Base-by-base conservation (phyloP, 2,888 invertebrate genomes). In the Chironomus riparius region DNA sequence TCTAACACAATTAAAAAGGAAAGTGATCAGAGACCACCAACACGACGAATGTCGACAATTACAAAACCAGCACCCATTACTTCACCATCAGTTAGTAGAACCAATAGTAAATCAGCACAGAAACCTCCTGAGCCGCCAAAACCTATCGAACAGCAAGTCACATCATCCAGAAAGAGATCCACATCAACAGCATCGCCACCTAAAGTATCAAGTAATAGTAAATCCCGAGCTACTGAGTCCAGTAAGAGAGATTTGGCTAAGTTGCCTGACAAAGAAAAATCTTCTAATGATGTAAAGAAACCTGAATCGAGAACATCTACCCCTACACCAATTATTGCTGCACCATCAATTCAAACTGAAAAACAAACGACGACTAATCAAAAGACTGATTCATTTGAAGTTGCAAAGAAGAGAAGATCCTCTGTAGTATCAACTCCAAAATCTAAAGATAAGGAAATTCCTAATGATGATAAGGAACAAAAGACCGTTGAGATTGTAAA, bases 121-220 rank as follows among this genome's bases (percentile, higher is more conserved):
- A 77, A 76, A 77, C 78, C 78, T 76, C 77, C 77, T 77, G 78
- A 76, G 47, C 48, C 47, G n/a, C 47, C 76, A 74, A 77, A 77
- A 70, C 10, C 38, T 38, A 10, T 38, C 74, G 77, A 77, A 48
- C 78, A 28, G 71, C 56, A 78, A 47, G 28, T 77, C 47, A 80
- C 80, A 48, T 80, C 81, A 6, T 82, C 83, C 4, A 82, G 83
- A 6, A 71, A 47, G 50, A 68, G 38, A 83, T 82, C 62, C 82
- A 82, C 71, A 83, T 83, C 56, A 80, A 80, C 3, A 80, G 80
- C 24, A 79, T 79, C 80, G 18, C 78, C 80, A 76, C 79, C 78
- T 73, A 75, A 73, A 74, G 74, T 62, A 47, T 47, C 69, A 68
- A 56, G 56, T 69, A 28, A 21, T 69, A 69, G 56, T 76, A 76